Evolutionary conservation across 2,888 invertebrate species (phyloP).

Genomic region (Margaritifera margaritifera): DNA sequence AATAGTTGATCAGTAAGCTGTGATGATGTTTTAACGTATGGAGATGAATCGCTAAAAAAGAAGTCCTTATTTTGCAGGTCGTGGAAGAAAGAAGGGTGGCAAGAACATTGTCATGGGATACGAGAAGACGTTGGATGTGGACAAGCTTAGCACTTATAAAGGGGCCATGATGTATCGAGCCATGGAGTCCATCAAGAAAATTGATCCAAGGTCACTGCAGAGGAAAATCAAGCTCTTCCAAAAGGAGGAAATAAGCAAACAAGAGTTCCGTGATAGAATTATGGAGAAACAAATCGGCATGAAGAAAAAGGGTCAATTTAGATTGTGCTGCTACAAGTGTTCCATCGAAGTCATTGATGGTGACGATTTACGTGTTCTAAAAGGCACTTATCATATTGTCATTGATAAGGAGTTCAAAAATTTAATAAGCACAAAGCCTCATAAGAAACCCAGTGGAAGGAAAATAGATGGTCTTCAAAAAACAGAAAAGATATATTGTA

Average conservation of each 20-base stretch:
- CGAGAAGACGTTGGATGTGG: conserved; percentile 18
- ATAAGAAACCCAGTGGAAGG: conserved; percentile 18
- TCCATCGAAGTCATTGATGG: conserved; percentile 13
- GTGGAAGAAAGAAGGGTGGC: conserved; percentile 26
- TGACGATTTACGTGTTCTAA: conserved; percentile 22
- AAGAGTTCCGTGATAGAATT: conserved; percentile 14
- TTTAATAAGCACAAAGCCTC: conserved; percentile 20
- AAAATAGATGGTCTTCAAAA: conserved; percentile 31
- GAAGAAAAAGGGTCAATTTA: conserved; percentile 13
- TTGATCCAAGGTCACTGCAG: too few species aligned
- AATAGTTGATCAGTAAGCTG: too few species aligned
- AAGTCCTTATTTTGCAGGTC: too few species aligned
- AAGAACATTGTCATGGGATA: conserved; percentile 18
- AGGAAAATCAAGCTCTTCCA: too few species aligned
- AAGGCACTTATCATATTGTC: conserved; percentile 17
- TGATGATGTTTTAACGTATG: too few species aligned
- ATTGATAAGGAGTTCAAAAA: conserved; percentile 21
- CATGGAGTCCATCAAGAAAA: conserved; percentile 3
- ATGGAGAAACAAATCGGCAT: conserved; percentile 10
- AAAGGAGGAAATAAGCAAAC: conserved; percentile 1
- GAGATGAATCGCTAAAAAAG: too few species aligned
- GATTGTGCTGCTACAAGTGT: conserved; percentile 26
- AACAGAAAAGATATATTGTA: conserved; percentile 30
- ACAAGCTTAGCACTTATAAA: conserved; percentile 28
- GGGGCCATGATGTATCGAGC: conserved; percentile 32